Conservation (phyloP, 2,797 vertebrate species). For the Dromococcyx pavoninus region DNA sequence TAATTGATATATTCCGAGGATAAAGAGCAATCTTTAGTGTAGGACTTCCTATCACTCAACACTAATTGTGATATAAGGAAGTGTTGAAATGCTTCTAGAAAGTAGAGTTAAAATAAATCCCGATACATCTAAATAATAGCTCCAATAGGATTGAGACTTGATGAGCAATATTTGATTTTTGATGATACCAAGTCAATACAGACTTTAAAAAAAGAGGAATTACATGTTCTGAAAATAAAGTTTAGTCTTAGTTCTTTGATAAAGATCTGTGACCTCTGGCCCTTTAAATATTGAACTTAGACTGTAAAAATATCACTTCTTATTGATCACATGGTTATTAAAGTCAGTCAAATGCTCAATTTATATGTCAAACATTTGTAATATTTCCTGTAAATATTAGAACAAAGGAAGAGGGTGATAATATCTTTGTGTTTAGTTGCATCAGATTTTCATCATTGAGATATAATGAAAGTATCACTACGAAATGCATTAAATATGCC, state of each 20-base stretch:
- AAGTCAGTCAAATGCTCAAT: constrained; percentile 95
- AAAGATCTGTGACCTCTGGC: constrained; percentile 85
- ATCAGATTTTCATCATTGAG: constrained; percentile 63
- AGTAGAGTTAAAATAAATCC: not conserved
- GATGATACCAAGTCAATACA: constrained; percentile 23
- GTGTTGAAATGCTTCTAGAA: not conserved
- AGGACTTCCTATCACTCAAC: not conserved
- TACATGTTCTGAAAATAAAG: constrained; percentile 65
- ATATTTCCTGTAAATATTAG: constrained; percentile 84
- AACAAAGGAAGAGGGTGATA: constrained; percentile 64
- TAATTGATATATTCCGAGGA: not conserved
- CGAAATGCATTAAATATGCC: constrained; percentile 61
- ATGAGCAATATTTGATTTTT: constrained; percentile 47
- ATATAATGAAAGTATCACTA: constrained; percentile 68
- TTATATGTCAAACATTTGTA: constrained; percentile 94
- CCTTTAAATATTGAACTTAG: constrained; percentile 93
- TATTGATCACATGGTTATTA: constrained; percentile 99
- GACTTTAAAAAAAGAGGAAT: constrained; percentile 70
- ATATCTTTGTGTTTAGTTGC: constrained; percentile 46
- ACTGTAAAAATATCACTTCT: constrained; percentile 96
- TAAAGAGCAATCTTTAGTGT: not conserved
- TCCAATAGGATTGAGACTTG: not conserved
- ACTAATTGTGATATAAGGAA: not conserved
- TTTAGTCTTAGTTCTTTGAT: constrained; percentile 91
- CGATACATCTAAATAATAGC: not conserved